Percentiles rank a stretch among this genome's conserved stretches.
phyloP scores from a whole-genome alignment of 1,140 invertebrate genomes.

The Adelges cooleyi region DNA sequence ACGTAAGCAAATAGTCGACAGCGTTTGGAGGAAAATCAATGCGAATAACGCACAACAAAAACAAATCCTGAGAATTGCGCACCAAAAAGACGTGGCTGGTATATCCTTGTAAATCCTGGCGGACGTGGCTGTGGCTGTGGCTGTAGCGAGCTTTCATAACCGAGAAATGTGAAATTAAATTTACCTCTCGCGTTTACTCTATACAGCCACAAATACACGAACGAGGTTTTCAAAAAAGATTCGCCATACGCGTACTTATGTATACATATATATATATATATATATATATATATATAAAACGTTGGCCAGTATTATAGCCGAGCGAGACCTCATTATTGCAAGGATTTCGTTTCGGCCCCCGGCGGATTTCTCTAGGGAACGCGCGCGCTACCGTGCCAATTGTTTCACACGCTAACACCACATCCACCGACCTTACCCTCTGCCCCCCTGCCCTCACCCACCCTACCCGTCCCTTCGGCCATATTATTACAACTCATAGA shows the following conservation, averaged over 20 bases:
- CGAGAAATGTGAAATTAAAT: conserved; percentile 4
- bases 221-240: conserved; percentile 6
- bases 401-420: conserved; percentile 14
- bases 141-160: not conserved
- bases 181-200: not conserved
- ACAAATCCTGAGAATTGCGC: too few species aligned
- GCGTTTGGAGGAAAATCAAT: too few species aligned
- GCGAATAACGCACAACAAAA: too few species aligned
- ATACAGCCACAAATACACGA: too few species aligned
- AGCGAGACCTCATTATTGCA: conserved; percentile 22
- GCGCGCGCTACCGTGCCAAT: conserved; percentile 2
- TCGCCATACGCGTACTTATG: not conserved
- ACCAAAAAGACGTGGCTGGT: too few species aligned
- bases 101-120: conserved; percentile 16
- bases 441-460: not conserved
- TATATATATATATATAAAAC: not conserved
- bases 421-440: not conserved
- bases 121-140: not conserved
- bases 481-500: not conserved
- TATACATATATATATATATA: not conserved
- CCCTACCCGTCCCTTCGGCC: not conserved
- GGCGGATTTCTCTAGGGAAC: conserved; percentile 19
- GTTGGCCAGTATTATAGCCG: not conserved
- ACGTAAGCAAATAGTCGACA: too few species aligned
- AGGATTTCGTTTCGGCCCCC: conserved; percentile 15